Evolutionary conservation across 2,888 invertebrate species (phyloP), one percentile per base, ranked within the genome.

Genomic region (Cylindroiulus punctatus): DNA sequence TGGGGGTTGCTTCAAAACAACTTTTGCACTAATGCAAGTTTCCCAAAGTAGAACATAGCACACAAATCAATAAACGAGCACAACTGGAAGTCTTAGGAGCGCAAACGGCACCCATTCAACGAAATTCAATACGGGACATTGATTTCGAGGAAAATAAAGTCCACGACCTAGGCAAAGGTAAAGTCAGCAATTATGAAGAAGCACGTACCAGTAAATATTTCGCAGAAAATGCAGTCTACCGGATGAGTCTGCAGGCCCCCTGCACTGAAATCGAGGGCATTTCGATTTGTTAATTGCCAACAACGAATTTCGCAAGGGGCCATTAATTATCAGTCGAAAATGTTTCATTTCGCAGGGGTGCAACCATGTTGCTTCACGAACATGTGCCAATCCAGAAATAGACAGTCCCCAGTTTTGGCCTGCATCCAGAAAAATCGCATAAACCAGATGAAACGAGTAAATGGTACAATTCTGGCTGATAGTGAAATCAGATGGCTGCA

Each of bases 301-400:
- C 65, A 65, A 26, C 65, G 65, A 26, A 65, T 65, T 65, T 65
- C 65, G 65, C 65, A 65, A 65, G 22, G 65, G 22, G 0, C 65
- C 65, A 65, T 12, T 65, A 65, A 65, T 22, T 22, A 65, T 52
- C n/a, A 19, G 17, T 19, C 7, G 65, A 22, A 12, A 12, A 26
- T 26, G 17, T 10, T 47, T 47, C 47, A 47, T 47, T 47, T 47
- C 14, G 47, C 47, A 17, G 65, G 65, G 65, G 65, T 26, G 65
- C 65, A 26, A 26, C 10, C 65, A 65, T 26, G 65, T 22, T 36
- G 12, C 22, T 65, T 65, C 22, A 8, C 65, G 26, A 12, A 65
- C 65, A 65, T 12, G 65, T 65, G 65, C 65, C 22, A 65, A 65
- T 65, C 65, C 22, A 65, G 22, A 65, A 65, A 65, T 65, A 65